Base-by-base conservation (phyloP, 2,888 invertebrate species). In the Drosophila stalkeri region DNA sequence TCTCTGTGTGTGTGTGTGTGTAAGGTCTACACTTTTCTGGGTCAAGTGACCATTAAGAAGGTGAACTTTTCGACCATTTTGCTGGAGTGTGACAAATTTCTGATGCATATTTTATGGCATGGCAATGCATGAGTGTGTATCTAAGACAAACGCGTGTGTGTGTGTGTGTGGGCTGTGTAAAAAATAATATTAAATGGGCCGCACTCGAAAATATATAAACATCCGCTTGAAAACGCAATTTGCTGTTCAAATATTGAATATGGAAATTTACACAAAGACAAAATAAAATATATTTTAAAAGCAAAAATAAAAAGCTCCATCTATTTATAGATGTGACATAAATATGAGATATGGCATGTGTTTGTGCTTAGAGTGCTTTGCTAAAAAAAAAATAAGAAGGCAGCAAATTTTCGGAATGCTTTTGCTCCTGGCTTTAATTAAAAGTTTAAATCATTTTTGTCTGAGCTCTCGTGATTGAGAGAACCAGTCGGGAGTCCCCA, bases 41-140 rank as follows among this genome's bases (percentile, higher is more conserved):
- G 84, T 85, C 88, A 88, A 85, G 88, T 85, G 88, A 81, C 80
- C 75, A 85, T 88, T 86, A 81, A 75, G 72, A 85, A 85, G 88
- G 86, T 86, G 75, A 84, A 81, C 72, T 80, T 81, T 82, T 74
- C 68, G 80, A 54, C 74, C 87, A 77, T 73, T 87, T 63, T 64
- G 59, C 64, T 74, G 59, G 69, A 72, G 86, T 86, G 86, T 86
- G 86, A 88, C 88, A 88, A 86, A 88, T 85, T 88, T 74, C 71
- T 80, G 79, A 78, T 87, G 86, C 87, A 84, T 84, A 84, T 82
- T 87, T 87, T 82, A 85, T 87, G 72, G 66, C 60, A 57, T 59
- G 59, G 52, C 70, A 64, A 51, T 70, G 55, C 63, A 35, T 37
- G 41, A 47, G 27, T 52, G 37, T 62, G 16, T 18, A 33, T 39